Percentiles rank a stretch among this genome's conserved stretches.
Evolutionary conservation across 2,113 vertebrate species (phyloP).

Genomic region (Tapirus terrestris): DNA sequence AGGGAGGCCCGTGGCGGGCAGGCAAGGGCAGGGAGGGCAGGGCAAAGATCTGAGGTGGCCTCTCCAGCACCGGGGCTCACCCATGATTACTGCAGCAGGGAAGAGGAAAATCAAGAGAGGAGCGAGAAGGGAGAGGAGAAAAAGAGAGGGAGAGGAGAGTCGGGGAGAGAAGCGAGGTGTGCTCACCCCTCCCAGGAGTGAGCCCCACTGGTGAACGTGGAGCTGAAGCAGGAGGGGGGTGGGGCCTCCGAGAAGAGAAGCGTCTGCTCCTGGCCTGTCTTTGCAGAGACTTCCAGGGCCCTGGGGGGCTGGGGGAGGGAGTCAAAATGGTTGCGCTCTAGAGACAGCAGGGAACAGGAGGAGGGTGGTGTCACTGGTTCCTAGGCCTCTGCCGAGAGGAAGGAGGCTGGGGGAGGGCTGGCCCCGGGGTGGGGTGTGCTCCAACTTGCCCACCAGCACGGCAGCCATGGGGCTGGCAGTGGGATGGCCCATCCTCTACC

Average conservation of each 20-base stretch:
- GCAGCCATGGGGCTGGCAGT: no score
- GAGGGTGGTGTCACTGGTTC: not conserved
- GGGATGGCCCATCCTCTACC: accelerated
- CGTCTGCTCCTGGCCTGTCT: no score
- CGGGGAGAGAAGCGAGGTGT: not conserved
- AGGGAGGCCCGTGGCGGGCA: not conserved
- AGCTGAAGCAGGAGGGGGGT: no score
- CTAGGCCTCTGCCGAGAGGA: not conserved
- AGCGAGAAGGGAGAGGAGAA: no score
- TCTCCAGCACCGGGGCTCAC: no score
- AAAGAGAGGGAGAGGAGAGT: not conserved
- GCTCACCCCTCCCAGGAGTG: no score
- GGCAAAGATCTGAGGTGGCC: not conserved
- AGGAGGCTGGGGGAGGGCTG: not conserved
- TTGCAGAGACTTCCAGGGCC: not conserved
- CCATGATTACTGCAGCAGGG: not conserved
- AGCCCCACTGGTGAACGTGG: no score
- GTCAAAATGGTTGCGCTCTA: not conserved
- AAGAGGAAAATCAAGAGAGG: not conserved
- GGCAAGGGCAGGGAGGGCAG: not conserved
- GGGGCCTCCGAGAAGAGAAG: not conserved
- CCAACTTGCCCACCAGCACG: not conserved
- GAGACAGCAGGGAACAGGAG: not conserved
- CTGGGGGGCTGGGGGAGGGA: not conserved
- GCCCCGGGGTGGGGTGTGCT: not conserved